Conservation (phyloP, 2,888 invertebrate species). For the Diplolepis rosae region DNA sequence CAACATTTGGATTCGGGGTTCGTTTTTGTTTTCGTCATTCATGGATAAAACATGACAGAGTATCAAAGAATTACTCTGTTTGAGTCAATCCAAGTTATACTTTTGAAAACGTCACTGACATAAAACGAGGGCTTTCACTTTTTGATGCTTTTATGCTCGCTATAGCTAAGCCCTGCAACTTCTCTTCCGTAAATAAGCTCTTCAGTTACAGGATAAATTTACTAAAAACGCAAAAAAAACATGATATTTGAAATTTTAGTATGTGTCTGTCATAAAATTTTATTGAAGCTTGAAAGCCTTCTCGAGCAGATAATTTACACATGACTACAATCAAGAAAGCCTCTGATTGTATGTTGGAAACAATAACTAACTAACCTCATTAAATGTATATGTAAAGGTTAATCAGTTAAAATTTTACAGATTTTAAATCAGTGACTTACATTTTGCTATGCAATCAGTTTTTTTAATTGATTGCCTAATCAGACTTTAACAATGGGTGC, state of each 20-base stretch:
- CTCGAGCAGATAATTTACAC: background rate
- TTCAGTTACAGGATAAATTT: background rate
- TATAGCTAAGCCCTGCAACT: background rate
- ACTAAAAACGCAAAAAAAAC: background rate
- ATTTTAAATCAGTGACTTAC: too few relatives aligned
- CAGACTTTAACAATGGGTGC: too few relatives aligned
- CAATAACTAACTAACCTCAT: too few relatives aligned
- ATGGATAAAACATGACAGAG: too few relatives aligned
- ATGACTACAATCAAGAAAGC: too few relatives aligned
- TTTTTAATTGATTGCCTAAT: too few relatives aligned
- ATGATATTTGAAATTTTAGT: background rate
- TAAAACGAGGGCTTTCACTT: background rate
- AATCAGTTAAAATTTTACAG: too few relatives aligned
- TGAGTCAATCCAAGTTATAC: background rate
- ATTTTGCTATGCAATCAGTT: too few relatives aligned
- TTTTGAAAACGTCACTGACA: background rate
- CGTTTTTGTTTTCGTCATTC: too few relatives aligned
- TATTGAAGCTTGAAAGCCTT: background rate
- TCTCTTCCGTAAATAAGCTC: background rate
- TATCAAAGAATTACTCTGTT: background rate
- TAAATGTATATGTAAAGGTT: too few relatives aligned
- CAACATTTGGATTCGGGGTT: background rate
- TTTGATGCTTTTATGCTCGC: background rate
- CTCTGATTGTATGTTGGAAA: too few relatives aligned
- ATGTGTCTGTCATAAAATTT: background rate